Evolutionary conservation across 1,140 invertebrate genomes (phyloP).

Genomic region (Drosophila auraria): DNA sequence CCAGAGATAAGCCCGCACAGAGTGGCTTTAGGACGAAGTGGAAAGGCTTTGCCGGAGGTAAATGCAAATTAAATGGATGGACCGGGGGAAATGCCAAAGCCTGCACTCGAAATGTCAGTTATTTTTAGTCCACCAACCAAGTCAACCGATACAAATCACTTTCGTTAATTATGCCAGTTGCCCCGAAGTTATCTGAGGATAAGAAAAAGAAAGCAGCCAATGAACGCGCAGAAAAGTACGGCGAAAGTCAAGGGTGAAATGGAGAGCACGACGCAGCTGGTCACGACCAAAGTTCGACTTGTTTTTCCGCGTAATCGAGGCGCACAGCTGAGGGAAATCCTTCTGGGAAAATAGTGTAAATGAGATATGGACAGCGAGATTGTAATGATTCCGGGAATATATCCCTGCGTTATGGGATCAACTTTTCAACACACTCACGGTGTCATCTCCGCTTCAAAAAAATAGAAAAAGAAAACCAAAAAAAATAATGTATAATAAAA

Average conservation of each 20-base stretch:
- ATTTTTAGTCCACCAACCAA: conserved; percentile 40
- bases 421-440: conserved; percentile 18
- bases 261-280: conserved; percentile 17
- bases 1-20: conserved; percentile 38
- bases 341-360: conserved; percentile 3
- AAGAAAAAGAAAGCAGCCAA: conserved; percentile 16
- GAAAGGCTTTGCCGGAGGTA: not conserved
- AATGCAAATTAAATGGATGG: conserved; percentile 66
- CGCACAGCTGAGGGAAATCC: not conserved
- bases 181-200: conserved; percentile 24
- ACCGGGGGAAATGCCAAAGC: conserved; percentile 26
- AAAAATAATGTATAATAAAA: conserved; percentile 3
- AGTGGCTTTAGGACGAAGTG: conserved; percentile 7
- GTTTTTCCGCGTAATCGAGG: conserved; percentile 5
- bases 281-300: conserved; percentile 18
- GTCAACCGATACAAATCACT: conserved; percentile 70
- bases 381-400: not conserved
- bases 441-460: conserved; percentile 21
- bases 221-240: conserved; percentile 42
- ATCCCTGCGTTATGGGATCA: not conserved
- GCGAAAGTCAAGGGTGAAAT: conserved; percentile 16
- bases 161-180: conserved; percentile 73
- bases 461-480: not conserved
- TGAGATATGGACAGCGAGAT: not conserved
- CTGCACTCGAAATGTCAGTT: conserved; percentile 51